Evolutionary conservation across 2,888 invertebrate species (phyloP).

Genomic region (Orthosia incerta): DNA sequence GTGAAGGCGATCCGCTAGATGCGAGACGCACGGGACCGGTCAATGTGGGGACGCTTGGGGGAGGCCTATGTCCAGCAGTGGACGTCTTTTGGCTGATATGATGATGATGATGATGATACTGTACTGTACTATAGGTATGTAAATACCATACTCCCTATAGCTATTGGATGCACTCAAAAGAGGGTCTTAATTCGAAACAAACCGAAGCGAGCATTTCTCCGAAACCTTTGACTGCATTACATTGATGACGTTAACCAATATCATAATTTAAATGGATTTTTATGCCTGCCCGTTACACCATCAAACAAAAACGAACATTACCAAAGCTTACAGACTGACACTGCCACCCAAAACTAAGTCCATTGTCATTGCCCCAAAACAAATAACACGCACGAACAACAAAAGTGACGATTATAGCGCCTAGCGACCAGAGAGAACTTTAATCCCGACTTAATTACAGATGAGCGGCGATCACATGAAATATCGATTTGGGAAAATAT

Average conservation of each 20-base stretch:
- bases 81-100: too few relatives aligned
- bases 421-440: constrained; percentile 83
- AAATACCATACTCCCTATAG: background rate
- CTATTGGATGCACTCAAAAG: background rate
- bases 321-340: constrained; percentile 40
- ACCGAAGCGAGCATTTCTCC: background rate
- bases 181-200: background rate
- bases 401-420: constrained; percentile 83
- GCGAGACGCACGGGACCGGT: too few relatives aligned
- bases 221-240: too few relatives aligned
- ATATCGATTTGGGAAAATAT: constrained; percentile 88
- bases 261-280: background rate
- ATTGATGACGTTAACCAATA: background rate
- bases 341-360: constrained; percentile 42
- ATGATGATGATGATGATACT: too few relatives aligned
- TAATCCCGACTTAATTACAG: constrained; percentile 88
- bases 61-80: too few relatives aligned
- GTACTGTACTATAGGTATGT: too few relatives aligned
- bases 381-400: constrained; percentile 64
- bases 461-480: constrained; percentile 84
- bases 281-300: background rate
- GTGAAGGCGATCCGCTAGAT: too few relatives aligned
- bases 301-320: background rate
- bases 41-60: too few relatives aligned
- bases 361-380: constrained; percentile 59